Evolutionary conservation across 2,888 invertebrate species (phyloP), one percentile per base, ranked within the genome.

Genomic region (Blastobasis lacticolella): DNA sequence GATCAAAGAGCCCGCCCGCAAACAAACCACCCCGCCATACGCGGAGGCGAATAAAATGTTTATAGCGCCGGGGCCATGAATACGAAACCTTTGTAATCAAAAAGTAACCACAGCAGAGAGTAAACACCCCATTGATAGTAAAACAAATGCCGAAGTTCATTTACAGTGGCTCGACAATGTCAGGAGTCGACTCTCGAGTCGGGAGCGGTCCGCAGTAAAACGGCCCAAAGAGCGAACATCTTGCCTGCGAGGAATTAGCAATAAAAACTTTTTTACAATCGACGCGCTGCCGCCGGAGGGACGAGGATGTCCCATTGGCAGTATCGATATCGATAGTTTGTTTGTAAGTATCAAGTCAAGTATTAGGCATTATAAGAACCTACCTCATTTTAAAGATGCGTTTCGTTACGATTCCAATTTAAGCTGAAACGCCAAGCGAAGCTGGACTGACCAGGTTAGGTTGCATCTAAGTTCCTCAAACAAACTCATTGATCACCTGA

Each of bases 261-360:
- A 80, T 87, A 86, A 86, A 86, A 87, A 86, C 83, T 85, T 86
- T 83, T 84, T 82, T 82, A 83, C 81, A 78, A 73, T 81, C 77
- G 69, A 69, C 23, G 23, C 23, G 23, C 23, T 63, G 55, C 57
- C 57, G 59, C 53, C 58, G 67, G 67, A 67, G 60, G 63, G 58
- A 53, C 57, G 44, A 44, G 44, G 10, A 10, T 41, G 7, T 41
- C 8, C 41, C 1, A 41, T 4, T 9, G 1, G 23, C 23, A 3
- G 41, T 41, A 8, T 9, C 41, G 41, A 41, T 41, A 7, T 41
- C 9, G 7, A 9, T 41, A 41, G 9, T 8, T 8, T 8, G 41
- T 41, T 2, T n/a, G n/a, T n/a, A 8, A 41, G 9, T 8, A 2
- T 1, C 44, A 10, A 10, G 7, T 1, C 44, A 10, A 10, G 48